These are phyloP conservation scores for Leuciscus idus DNA, from an alignment of 2,113 vertebrate genomes.

Conservation along the genomic window DNA sequence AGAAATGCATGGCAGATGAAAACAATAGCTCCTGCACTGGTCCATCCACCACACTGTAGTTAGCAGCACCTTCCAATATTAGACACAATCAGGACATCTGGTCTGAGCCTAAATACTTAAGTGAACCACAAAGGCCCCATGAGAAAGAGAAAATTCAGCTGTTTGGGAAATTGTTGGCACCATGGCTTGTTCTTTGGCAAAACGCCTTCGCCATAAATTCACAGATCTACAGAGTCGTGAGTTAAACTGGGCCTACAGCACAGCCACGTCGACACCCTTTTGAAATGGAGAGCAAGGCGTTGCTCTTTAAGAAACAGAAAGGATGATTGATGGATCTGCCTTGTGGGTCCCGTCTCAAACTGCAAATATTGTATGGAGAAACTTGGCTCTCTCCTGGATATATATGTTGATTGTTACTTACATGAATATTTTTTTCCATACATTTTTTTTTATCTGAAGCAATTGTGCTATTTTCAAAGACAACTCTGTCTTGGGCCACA, in stretches of 20 bases:
- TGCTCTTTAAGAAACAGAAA: conserved; percentile 36
- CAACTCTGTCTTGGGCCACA: background rate
- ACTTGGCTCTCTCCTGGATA: conserved; percentile 12
- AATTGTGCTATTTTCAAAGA: background rate
- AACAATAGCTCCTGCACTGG: conserved; percentile 20
- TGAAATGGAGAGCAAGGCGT: conserved; percentile 35
- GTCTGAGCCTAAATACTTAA: conserved; percentile 59
- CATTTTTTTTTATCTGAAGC: background rate
- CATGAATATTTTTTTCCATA: background rate
- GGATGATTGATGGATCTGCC: conserved; percentile 39
- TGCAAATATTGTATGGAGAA: conserved; percentile 21
- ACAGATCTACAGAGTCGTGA: conserved; percentile 65
- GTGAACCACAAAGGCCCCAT: conserved; percentile 43
- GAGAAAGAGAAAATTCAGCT: conserved; percentile 57
- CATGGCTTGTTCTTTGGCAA: conserved; percentile 70
- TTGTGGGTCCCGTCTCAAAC: conserved; percentile 8
- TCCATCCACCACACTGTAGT: conserved; percentile 37
- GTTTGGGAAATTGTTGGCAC: conserved; percentile 68
- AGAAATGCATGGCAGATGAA: conserved; percentile 27
- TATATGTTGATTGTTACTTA: background rate
- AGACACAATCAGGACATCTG: conserved; percentile 60
- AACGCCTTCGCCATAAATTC: conserved; percentile 65
- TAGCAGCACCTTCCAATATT: conserved; percentile 54
- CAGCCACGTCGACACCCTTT: conserved; percentile 58
- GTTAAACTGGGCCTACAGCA: conserved; percentile 59